A percentile compares a stretch with the other conserved stretches of the same genome.
Conservation (phyloP, 2,797 vertebrate species). For the Spinus pinus region DNA sequence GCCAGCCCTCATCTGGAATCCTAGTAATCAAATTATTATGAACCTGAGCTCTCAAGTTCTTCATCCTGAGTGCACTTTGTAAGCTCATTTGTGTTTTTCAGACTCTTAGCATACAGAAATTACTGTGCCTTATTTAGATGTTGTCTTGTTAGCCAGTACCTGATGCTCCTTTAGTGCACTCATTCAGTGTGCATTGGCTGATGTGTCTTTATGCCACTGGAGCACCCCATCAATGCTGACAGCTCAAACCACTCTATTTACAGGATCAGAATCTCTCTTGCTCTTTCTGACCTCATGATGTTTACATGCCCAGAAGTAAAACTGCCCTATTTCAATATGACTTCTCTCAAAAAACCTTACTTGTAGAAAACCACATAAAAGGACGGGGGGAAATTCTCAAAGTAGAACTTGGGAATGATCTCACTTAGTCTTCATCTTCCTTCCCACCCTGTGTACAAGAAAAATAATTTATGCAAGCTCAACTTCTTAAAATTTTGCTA, state of each 20-base stretch:
- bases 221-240: background rate
- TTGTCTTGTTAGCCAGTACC: background rate
- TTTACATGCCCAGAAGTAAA: background rate
- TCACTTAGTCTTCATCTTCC: background rate
- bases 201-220: background rate
- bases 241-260: background rate
- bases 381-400: background rate
- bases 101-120: background rate
- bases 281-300: background rate
- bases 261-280: background rate
- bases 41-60: slow-evolving; percentile 18
- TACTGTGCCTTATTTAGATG: background rate
- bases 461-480: background rate
- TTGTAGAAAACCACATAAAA: background rate
- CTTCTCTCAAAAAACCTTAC: background rate
- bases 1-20: slow-evolving; percentile 22
- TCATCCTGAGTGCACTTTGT: background rate
- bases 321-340: background rate
- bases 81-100: slow-evolving; percentile 6
- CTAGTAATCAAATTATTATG: slow-evolving; percentile 62
- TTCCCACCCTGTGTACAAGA: background rate
- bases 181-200: background rate
- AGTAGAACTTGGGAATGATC: background rate
- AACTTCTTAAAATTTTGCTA: background rate
- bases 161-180: background rate